A percentile compares a stretch with the other conserved stretches of the same genome.
These are phyloP conservation scores for Nomada goodeniana DNA, from an alignment of 2,888 invertebrate species.

Conservation along the genomic window DNA sequence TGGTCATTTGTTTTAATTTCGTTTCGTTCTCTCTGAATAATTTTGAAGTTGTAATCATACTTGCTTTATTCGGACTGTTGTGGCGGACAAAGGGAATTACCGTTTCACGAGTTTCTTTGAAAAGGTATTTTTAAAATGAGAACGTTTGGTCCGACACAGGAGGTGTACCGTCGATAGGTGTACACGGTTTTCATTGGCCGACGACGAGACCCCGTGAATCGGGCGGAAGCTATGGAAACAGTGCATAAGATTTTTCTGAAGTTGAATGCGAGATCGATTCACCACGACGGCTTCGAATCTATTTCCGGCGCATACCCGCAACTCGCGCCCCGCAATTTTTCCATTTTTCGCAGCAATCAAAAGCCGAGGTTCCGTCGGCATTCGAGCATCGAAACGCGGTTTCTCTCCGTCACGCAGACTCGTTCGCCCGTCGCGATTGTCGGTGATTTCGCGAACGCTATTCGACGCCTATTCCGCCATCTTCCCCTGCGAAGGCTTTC, in stretches of 20 bases:
- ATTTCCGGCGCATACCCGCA: constrained; percentile 64
- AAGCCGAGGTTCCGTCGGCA: constrained; percentile 34
- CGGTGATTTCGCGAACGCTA: constrained; percentile 62
- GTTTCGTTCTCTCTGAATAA: background rate
- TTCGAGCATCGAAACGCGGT: constrained; percentile 50
- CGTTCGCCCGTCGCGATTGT: constrained; percentile 58
- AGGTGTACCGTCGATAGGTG: constrained; percentile 6
- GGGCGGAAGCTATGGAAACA: constrained; percentile 2
- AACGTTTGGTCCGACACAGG: background rate
- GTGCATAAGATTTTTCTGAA: constrained; percentile 33
- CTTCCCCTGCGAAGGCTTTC: constrained; percentile 16
- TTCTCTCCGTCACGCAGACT: constrained; percentile 38
- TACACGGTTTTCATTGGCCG: constrained; percentile 19
- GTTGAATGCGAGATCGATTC: constrained; percentile 38
- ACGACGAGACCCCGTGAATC: background rate
- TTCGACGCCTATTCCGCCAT: constrained; percentile 48
- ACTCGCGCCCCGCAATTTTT: constrained; percentile 64
- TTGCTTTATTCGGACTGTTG: no score
- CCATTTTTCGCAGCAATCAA: constrained; percentile 69
- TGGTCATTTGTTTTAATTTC: no score
- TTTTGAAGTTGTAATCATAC: no score
- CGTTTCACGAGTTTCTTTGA: background rate
- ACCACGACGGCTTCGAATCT: constrained; percentile 48
- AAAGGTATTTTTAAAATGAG: background rate
- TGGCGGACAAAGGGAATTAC: background rate